These are phyloP conservation scores for Lagothrix lagotricha DNA, from an alignment of 2,797 vertebrate genomes.

Conservation along the genomic window DNA sequence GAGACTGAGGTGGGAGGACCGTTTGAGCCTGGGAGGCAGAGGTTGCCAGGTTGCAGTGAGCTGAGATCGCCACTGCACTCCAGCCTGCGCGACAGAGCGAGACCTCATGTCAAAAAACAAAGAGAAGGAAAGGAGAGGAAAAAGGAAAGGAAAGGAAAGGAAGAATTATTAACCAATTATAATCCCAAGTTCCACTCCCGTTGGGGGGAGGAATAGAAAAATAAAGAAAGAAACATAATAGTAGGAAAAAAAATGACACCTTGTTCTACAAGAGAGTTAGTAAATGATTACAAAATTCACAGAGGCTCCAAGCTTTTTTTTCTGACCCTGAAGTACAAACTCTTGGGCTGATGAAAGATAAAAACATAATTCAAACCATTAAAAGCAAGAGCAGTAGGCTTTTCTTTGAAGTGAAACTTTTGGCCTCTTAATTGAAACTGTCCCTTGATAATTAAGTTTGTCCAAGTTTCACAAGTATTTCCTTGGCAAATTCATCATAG, in stretches of 20 bases:
- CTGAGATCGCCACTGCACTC: no score
- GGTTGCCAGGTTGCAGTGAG: no score
- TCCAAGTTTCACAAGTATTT: background rate
- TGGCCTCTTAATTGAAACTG: background rate
- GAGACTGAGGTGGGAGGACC: no score
- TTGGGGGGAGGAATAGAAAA: background rate
- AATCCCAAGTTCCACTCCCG: background rate
- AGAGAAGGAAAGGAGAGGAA: no score
- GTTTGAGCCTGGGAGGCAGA: no score
- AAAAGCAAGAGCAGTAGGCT: background rate
- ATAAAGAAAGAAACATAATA: background rate
- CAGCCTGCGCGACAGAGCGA: background rate
- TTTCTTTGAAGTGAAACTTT: conserved; percentile 14
- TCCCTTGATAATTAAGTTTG: background rate
- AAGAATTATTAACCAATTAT: background rate
- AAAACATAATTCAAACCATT: conserved; percentile 36
- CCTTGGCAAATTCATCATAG: background rate
- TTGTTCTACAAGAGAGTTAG: background rate
- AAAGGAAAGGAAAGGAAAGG: no score
- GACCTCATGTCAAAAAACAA: no score
- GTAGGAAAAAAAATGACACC: background rate
- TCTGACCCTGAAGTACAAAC: conserved; percentile 45
- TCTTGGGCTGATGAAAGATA: background rate
- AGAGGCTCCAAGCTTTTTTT: background rate
- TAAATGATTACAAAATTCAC: background rate